Evolutionary conservation across 2,797 vertebrate genomes (phyloP).

Genomic region (Carduelis carduelis): DNA sequence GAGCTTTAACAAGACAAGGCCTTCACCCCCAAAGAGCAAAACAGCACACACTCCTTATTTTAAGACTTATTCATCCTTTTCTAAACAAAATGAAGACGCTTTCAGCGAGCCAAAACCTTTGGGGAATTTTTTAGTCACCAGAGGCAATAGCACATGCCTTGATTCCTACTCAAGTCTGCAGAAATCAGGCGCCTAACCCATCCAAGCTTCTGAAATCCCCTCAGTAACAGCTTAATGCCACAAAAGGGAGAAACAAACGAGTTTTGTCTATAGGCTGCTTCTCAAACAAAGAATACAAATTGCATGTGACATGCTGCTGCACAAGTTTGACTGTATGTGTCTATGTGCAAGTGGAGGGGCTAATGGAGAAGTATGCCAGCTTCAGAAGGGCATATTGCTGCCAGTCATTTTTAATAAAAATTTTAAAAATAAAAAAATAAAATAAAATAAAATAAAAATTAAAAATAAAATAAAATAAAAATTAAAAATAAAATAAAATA

Average conservation of each 20-base stretch:
- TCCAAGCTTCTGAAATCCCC: neutral
- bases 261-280: constrained; percentile 36
- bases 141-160: neutral
- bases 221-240: neutral
- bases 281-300: constrained; percentile 40
- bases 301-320: neutral
- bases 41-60: neutral
- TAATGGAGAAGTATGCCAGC: neutral
- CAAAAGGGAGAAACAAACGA: constrained; percentile 12
- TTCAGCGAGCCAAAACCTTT: neutral
- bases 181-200: constrained; percentile 22
- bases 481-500: no score
- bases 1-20: neutral
- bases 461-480: neutral
- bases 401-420: neutral
- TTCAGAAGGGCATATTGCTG: neutral
- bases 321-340: neutral
- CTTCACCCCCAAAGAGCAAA: neutral
- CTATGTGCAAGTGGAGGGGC: neutral
- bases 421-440: neutral
- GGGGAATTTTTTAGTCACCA: constrained; percentile 14
- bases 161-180: constrained; percentile 13
- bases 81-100: neutral
- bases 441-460: neutral
- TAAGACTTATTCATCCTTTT: neutral